Evolutionary conservation across 2,888 invertebrate species (phyloP).

Genomic region (Macrosiphum euphorbiae): DNA sequence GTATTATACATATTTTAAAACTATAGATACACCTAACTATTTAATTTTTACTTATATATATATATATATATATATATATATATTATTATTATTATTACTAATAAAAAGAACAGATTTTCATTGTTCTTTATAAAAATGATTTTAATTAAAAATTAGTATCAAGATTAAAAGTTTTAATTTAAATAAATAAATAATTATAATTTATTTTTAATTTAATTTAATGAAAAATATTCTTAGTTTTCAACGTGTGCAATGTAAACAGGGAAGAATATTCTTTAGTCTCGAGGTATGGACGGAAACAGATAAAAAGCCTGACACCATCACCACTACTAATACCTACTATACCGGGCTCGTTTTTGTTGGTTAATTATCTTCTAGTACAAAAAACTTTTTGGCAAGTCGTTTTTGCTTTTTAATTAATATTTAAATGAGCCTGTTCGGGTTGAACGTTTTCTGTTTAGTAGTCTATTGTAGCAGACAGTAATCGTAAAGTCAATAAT

Average conservation of each 20-base stretch:
- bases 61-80: background rate
- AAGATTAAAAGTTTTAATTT: background rate
- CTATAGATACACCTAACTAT: background rate
- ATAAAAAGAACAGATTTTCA: background rate
- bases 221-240: conserved; percentile 24
- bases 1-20: background rate
- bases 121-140: background rate
- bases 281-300: conserved; percentile 42
- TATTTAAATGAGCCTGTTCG: conserved; percentile 58
- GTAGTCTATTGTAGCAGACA: background rate
- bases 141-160: background rate
- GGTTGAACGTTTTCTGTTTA: conserved; percentile 14
- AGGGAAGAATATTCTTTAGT: background rate
- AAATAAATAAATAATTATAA: conserved; percentile 30
- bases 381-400: conserved; percentile 57
- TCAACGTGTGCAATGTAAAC: conserved; percentile 28
- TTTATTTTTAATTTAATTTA: conserved; percentile 17
- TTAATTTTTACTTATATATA: background rate
- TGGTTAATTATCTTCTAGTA: conserved; percentile 47
- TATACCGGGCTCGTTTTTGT: conserved; percentile 18
- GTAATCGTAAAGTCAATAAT: conserved; percentile 16
- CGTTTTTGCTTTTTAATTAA: conserved; percentile 52
- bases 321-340: conserved; percentile 12
- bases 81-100: background rate
- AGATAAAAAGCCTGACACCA: conserved; percentile 39